Evolutionary conservation across 2,113 vertebrate genomes (phyloP).

Genomic region (Aegithalos caudatus): DNA sequence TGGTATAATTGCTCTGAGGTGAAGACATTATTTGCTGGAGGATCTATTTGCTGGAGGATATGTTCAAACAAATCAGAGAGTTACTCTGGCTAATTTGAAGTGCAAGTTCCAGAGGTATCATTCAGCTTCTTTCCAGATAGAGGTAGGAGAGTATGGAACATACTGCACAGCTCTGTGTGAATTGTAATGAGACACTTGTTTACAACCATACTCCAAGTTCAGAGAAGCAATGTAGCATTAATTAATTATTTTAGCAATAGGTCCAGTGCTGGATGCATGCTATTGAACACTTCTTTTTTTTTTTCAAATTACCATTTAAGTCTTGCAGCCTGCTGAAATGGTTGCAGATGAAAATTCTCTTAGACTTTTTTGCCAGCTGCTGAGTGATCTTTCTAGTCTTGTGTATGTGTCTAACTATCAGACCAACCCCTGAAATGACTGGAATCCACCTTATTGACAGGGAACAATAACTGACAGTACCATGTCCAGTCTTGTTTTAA

Average conservation of each 20-base stretch:
- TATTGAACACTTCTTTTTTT: not conserved
- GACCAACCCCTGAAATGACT: not conserved
- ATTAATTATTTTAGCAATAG: not conserved
- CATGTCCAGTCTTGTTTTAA: not conserved
- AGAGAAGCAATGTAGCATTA: not conserved
- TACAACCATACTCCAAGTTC: not conserved
- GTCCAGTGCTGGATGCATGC: not conserved
- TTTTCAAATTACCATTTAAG: not conserved
- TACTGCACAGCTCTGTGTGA: accelerated
- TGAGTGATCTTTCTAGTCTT: not conserved
- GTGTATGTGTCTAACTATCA: not conserved
- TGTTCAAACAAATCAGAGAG: not conserved
- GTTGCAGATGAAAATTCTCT: not conserved
- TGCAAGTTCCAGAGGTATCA: not conserved
- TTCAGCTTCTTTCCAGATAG: not conserved
- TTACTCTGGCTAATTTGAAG: not conserved
- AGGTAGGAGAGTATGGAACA: accelerated
- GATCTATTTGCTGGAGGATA: not conserved
- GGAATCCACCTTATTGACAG: not conserved
- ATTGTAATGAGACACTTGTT: not conserved
- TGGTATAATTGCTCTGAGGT: constrained; percentile 9
- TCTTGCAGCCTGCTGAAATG: not conserved
- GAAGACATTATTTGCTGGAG: not conserved
- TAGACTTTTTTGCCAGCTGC: not conserved
- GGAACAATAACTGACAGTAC: not conserved